phyloP scores from a whole-genome alignment of 2,797 vertebrate species.

The Tenualosa ilisha region DNA sequence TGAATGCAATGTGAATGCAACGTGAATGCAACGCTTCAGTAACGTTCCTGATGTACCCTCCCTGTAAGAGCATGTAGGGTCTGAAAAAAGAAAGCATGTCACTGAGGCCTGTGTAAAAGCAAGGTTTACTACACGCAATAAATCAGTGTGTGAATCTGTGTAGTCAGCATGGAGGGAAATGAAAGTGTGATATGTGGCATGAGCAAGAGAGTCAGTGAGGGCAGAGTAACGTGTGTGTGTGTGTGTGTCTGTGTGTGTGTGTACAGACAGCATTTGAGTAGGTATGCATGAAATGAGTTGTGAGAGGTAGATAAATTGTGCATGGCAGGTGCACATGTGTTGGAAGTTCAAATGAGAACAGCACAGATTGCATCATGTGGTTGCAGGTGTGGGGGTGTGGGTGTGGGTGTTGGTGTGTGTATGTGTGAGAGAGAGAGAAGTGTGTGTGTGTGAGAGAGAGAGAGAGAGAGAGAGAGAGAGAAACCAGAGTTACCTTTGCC shows the following conservation, averaged over 20 bases:
- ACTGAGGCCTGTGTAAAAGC: too few species aligned
- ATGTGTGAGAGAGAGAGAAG: background rate
- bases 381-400: background rate
- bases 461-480: background rate
- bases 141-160: background rate
- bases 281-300: background rate
- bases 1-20: too few species aligned
- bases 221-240: background rate
- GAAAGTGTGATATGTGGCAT: background rate
- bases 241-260: slow-evolving; percentile 1
- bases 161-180: background rate
- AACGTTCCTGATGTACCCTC: too few species aligned
- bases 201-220: background rate
- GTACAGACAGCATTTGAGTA: background rate
- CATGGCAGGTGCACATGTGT: background rate
- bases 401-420: background rate
- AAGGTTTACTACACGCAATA: too few species aligned
- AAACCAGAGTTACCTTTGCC: slow-evolving; percentile 76
- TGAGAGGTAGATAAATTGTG: background rate
- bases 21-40: too few species aligned
- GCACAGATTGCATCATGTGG: background rate
- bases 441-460: background rate
- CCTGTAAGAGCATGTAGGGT: too few species aligned
- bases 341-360: background rate
- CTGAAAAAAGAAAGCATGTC: too few species aligned